A percentile compares a stretch with the other conserved stretches of the same genome.
phyloP scores from a whole-genome alignment of 2,888 invertebrate species.

The Oscheius sp. region DNA sequence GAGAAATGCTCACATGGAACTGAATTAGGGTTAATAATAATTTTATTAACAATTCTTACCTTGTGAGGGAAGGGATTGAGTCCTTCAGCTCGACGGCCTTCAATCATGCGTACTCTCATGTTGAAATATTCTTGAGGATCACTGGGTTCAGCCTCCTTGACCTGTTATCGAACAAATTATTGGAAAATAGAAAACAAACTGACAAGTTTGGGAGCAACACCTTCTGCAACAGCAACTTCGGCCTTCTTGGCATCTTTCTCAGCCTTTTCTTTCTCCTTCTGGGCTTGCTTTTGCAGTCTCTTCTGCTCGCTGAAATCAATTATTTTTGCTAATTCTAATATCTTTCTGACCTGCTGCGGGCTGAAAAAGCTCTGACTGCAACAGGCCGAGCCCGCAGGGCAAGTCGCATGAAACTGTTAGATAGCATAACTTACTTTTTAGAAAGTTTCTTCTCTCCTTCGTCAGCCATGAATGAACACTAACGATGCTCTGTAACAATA shows the following conservation, averaged over 20 bases:
- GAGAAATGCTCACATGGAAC: slow-evolving; percentile 87
- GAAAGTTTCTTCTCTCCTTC: slow-evolving; percentile 25
- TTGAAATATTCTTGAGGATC: slow-evolving; percentile 82
- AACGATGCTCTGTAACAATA: too few species aligned
- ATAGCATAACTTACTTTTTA: slow-evolving; percentile 36
- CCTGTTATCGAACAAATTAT: slow-evolving; percentile 23
- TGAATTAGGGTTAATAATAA: background rate
- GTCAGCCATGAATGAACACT: slow-evolving; percentile 28
- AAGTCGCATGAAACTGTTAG: slow-evolving; percentile 14
- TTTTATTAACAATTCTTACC: background rate
- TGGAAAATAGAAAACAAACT: background rate
- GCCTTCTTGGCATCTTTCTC: slow-evolving; percentile 77
- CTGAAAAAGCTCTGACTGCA: background rate
- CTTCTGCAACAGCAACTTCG: slow-evolving; percentile 30
- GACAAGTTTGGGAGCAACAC: background rate
- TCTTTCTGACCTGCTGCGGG: slow-evolving; percentile 12
- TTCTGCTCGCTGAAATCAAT: slow-evolving; percentile 83
- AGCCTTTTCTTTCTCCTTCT: slow-evolving; percentile 89
- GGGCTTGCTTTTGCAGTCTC: slow-evolving; percentile 87
- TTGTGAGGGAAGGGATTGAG: slow-evolving; percentile 95
- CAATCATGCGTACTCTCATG: slow-evolving; percentile 82
- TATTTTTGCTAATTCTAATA: too few species aligned
- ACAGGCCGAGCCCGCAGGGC: slow-evolving; percentile 2
- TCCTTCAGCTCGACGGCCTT: slow-evolving; percentile 73
- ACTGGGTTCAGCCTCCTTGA: slow-evolving; percentile 63